Evolutionary conservation across 2,797 vertebrate species (phyloP).

Genomic region (Poeciliopsis infans): DNA sequence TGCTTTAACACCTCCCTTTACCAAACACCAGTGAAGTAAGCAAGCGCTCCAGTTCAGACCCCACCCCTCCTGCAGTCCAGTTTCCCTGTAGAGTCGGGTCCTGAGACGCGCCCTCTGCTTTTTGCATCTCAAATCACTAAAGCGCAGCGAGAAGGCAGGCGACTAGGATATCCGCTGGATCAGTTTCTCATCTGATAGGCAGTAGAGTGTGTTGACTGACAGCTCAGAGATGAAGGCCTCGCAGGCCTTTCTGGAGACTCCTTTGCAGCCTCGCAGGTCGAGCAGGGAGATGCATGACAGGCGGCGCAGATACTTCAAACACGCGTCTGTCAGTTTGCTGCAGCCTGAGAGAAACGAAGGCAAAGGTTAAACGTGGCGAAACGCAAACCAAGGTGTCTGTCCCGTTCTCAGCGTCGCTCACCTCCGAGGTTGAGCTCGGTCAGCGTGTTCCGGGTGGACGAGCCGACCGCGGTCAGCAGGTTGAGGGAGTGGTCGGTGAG

Average conservation of each 20-base stretch:
- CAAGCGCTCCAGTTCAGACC: slow-evolving; percentile 45
- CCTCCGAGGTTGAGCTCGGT: slow-evolving; percentile 95
- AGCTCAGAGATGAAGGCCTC: slow-evolving; percentile 98
- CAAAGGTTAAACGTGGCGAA: slow-evolving; percentile 3
- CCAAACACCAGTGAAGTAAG: slow-evolving; percentile 47
- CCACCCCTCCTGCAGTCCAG: slow-evolving; percentile 33
- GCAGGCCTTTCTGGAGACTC: slow-evolving; percentile 92
- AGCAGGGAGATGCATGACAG: slow-evolving; percentile 92
- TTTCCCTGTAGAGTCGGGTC: slow-evolving; percentile 38
- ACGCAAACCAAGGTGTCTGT: background rate
- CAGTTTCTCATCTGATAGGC: slow-evolving; percentile 97
- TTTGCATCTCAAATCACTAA: slow-evolving; percentile 12
- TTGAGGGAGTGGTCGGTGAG: slow-evolving; percentile 95
- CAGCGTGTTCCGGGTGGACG: slow-evolving; percentile 95
- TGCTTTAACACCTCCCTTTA: slow-evolving; percentile 37
- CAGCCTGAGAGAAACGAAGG: slow-evolving; percentile 82
- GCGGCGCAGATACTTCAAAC: slow-evolving; percentile 91
- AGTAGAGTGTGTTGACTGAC: slow-evolving; percentile 97
- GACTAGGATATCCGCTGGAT: slow-evolving; percentile 97
- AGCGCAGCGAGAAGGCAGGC: slow-evolving; percentile 21
- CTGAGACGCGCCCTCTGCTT: slow-evolving; percentile 22
- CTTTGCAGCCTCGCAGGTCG: slow-evolving; percentile 94
- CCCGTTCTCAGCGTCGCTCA: slow-evolving; percentile 48
- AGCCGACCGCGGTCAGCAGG: slow-evolving; percentile 95
- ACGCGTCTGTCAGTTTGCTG: slow-evolving; percentile 94